phyloP scores from a whole-genome alignment of 2,113 vertebrate species.

The Conger conger region DNA sequence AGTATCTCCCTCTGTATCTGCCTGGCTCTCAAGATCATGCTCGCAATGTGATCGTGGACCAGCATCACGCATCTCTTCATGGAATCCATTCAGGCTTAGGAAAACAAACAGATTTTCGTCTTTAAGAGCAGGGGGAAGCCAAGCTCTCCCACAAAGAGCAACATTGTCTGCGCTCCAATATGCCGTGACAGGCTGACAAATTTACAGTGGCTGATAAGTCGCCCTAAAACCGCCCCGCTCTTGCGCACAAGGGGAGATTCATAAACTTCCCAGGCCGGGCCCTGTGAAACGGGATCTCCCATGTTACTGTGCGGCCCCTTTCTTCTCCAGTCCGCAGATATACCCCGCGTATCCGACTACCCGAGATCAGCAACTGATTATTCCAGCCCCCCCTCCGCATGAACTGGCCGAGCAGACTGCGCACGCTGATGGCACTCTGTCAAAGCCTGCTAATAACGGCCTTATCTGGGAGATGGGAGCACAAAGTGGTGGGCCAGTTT shows the following conservation, averaged over 20 bases:
- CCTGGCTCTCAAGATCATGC: constrained; percentile 42
- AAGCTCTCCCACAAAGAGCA: constrained; percentile 60
- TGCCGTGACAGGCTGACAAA: constrained; percentile 73
- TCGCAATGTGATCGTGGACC: constrained; percentile 43
- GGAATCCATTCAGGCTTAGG: constrained; percentile 59
- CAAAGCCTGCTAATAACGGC: constrained; percentile 37
- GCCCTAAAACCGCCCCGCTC: constrained; percentile 53
- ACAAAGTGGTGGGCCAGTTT: constrained; percentile 59
- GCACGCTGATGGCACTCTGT: constrained; percentile 14
- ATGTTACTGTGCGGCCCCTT: constrained; percentile 54
- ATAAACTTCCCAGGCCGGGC: constrained; percentile 54
- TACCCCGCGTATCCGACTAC: constrained; percentile 37
- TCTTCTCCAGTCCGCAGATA: constrained; percentile 51
- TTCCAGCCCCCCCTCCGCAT: neutral
- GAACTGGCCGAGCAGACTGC: neutral
- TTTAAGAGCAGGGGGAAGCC: constrained; percentile 43
- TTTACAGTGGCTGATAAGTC: constrained; percentile 63
- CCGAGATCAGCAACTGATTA: constrained; percentile 45
- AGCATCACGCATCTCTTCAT: constrained; percentile 44
- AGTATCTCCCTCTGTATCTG: constrained; percentile 30
- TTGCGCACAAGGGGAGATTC: constrained; percentile 47
- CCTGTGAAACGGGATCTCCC: constrained; percentile 60
- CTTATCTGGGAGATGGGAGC: constrained; percentile 54
- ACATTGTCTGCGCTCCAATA: constrained; percentile 69
- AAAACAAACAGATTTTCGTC: constrained; percentile 58